Evolutionary conservation across 2,113 vertebrate species (phyloP).

Genomic region (Rafetus swinhoei): DNA sequence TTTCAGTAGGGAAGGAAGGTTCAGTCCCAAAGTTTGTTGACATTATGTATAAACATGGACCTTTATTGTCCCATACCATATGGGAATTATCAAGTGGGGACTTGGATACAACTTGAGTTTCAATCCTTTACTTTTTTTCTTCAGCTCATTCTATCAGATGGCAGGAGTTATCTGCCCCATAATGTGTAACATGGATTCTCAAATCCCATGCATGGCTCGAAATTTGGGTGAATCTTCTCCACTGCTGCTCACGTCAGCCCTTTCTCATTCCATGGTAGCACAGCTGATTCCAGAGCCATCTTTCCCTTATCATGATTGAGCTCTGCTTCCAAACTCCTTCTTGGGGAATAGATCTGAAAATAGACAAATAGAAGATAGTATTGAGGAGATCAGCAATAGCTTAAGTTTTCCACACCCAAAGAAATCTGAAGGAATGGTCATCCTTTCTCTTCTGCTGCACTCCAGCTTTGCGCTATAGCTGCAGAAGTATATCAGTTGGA

Average conservation of each 20-base stretch:
- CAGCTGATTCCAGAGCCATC: neutral
- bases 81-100: neutral
- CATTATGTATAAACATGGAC: neutral
- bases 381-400: neutral
- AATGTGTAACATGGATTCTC: neutral
- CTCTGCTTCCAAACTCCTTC: neutral
- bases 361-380: neutral
- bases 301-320: neutral
- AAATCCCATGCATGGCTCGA: neutral
- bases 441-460: neutral
- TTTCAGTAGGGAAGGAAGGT: neutral
- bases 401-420: neutral
- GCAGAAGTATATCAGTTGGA: neutral
- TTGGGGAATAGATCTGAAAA: neutral
- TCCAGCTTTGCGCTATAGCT: neutral
- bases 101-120: neutral
- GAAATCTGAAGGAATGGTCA: neutral
- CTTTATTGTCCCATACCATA: neutral
- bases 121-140: neutral
- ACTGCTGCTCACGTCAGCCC: neutral
- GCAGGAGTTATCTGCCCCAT: neutral
- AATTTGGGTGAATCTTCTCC: neutral
- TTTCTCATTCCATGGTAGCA: neutral
- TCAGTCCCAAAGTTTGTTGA: fast-evolving
- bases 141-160: neutral